A percentile compares a stretch with the other conserved stretches of the same genome.
These are phyloP conservation scores for Sakesphorus luctuosus DNA, from an alignment of 2,113 vertebrate species.

Conservation along the genomic window DNA sequence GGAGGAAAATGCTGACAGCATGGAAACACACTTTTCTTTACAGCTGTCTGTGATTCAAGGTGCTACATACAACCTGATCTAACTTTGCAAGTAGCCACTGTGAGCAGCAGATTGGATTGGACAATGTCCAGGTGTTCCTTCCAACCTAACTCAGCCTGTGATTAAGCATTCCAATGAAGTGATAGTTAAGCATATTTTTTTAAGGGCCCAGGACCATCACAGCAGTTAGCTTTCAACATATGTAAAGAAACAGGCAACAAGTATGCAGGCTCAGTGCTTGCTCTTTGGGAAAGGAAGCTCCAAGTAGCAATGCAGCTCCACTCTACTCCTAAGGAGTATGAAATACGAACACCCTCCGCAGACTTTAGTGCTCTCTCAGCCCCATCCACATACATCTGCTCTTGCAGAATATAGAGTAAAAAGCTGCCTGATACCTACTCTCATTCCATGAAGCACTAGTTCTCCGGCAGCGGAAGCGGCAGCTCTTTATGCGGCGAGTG, in stretches of 20 bases:
- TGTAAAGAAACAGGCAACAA: background rate
- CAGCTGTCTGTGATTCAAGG: background rate
- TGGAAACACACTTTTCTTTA: background rate
- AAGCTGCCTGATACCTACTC: slow-evolving; percentile 13
- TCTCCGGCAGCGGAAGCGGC: slow-evolving; percentile 87
- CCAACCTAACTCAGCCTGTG: background rate
- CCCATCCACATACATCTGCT: background rate
- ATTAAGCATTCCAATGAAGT: background rate
- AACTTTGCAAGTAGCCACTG: background rate
- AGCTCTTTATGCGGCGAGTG: slow-evolving; percentile 95
- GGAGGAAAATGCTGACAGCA: background rate
- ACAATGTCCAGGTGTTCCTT: background rate
- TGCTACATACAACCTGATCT: background rate
- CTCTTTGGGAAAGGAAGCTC: background rate
- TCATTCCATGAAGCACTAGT: slow-evolving; percentile 83
- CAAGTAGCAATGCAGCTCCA: background rate
- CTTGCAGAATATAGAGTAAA: rapidly evolving
- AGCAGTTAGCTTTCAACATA: background rate
- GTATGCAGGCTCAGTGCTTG: background rate
- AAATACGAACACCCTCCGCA: background rate
- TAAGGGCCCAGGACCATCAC: background rate
- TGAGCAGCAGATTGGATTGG: background rate
- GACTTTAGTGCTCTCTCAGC: background rate
- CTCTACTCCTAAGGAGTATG: background rate
- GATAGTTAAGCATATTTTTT: background rate